These are phyloP conservation scores for Diadegma fenestrale DNA, from an alignment of 2,888 invertebrate genomes.

Conservation along the genomic window DNA sequence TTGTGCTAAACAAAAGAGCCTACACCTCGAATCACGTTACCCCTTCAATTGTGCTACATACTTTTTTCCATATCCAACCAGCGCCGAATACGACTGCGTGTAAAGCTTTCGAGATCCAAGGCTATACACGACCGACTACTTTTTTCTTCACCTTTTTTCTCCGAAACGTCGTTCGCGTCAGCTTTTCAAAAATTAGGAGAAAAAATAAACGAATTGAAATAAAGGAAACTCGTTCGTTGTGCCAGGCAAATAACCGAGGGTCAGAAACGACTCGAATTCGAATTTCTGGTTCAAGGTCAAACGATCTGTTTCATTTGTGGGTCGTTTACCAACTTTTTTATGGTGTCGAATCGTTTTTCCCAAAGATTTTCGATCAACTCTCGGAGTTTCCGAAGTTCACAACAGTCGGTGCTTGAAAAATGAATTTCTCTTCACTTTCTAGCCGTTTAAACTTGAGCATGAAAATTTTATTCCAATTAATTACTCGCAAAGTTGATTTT, in stretches of 20 bases:
- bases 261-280: neutral
- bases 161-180: conserved; percentile 8
- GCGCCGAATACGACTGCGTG: neutral
- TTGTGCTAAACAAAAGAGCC: neutral
- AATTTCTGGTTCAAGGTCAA: neutral
- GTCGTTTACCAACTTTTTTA: neutral
- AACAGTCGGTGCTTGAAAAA: too few species aligned
- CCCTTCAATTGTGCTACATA: neutral
- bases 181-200: conserved; percentile 35
- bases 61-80: neutral
- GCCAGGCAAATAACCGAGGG: neutral
- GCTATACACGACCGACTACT: conserved; percentile 23
- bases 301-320: neutral
- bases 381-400: too few species aligned
- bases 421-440: too few species aligned
- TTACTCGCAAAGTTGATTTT: neutral
- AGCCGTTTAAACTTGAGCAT: neutral
- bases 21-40: neutral
- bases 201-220: neutral
- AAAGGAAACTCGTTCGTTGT: neutral
- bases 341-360: neutral
- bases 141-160: neutral
- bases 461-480: neutral
- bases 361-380: too few species aligned
- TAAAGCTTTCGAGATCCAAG: conserved; percentile 39